These are phyloP conservation scores for Anorthoa munda DNA, from an alignment of 2,888 invertebrate genomes.

Conservation along the genomic window DNA sequence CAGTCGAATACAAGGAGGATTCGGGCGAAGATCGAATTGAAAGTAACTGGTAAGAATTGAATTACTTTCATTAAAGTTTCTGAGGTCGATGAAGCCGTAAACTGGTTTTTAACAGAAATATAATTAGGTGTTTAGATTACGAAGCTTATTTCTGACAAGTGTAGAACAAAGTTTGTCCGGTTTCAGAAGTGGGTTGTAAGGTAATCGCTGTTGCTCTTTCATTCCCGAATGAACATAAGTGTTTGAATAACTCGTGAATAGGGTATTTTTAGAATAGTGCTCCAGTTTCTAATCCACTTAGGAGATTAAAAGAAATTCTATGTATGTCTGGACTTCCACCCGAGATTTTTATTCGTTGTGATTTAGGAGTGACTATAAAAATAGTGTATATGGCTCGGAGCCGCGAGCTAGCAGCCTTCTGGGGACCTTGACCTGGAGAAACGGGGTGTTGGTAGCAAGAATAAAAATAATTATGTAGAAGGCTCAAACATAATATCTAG, in stretches of 20 bases:
- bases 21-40: slow-evolving; percentile 11
- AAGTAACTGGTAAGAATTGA: slow-evolving; percentile 15
- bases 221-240: slow-evolving; percentile 19
- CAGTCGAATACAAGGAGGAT: slow-evolving; percentile 9
- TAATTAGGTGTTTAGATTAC: slow-evolving; percentile 20
- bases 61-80: slow-evolving; percentile 24
- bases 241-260: slow-evolving; percentile 30
- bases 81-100: not conserved
- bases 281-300: slow-evolving; percentile 50
- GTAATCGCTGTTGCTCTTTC: slow-evolving; percentile 27
- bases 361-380: slow-evolving; percentile 50
- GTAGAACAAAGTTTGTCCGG: slow-evolving; percentile 11
- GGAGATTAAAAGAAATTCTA: slow-evolving; percentile 53
- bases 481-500: not conserved
- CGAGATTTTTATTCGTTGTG: slow-evolving; percentile 42
- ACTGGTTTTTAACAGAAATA: slow-evolving; percentile 6
- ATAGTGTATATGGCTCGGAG: slow-evolving; percentile 46
- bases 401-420: slow-evolving; percentile 13
- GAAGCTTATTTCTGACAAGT: slow-evolving; percentile 12
- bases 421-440: slow-evolving; percentile 46
- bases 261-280: slow-evolving; percentile 24
- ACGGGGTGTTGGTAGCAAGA: not conserved
- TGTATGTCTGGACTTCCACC: slow-evolving; percentile 23
- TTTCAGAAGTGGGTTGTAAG: not conserved
- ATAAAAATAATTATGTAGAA: slow-evolving; percentile 1